Evolutionary conservation across 2,888 invertebrate species (phyloP).

Genomic region (Drosophila fulvimacula): DNA sequence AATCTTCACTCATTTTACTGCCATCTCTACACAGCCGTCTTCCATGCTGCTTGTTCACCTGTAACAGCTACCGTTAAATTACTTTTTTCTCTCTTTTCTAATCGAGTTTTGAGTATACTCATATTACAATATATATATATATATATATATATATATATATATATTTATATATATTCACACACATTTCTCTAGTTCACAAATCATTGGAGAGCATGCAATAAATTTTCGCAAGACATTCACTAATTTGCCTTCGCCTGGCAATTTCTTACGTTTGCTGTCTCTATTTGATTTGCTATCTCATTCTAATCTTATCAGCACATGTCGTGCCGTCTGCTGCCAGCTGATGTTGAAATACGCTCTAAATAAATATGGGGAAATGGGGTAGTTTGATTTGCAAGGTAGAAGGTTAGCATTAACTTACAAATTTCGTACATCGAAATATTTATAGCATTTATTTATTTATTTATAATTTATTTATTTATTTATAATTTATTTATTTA

Average conservation of each 20-base stretch:
- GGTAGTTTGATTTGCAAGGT: neutral
- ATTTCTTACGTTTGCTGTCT: conserved; percentile 32
- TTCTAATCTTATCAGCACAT: conserved; percentile 64
- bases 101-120: conserved; percentile 9
- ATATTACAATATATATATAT: neutral
- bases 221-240: conserved; percentile 41
- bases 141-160: neutral
- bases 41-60: neutral
- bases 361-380: neutral
- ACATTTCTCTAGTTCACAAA: conserved; percentile 27
- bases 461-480: no score
- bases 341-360: conserved; percentile 26
- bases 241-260: conserved; percentile 35
- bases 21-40: neutral
- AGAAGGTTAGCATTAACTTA: no score
- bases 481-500: no score
- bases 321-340: conserved; percentile 40
- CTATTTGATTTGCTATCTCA: conserved; percentile 36
- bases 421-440: no score
- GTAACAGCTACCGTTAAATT: conserved; percentile 1
- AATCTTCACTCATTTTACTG: neutral
- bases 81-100: neutral
- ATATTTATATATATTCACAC: conserved; percentile 2
- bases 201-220: conserved; percentile 42
- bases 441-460: no score